These are phyloP conservation scores for Eilema sororculum DNA, from an alignment of 2,888 invertebrate species.

Conservation along the genomic window DNA sequence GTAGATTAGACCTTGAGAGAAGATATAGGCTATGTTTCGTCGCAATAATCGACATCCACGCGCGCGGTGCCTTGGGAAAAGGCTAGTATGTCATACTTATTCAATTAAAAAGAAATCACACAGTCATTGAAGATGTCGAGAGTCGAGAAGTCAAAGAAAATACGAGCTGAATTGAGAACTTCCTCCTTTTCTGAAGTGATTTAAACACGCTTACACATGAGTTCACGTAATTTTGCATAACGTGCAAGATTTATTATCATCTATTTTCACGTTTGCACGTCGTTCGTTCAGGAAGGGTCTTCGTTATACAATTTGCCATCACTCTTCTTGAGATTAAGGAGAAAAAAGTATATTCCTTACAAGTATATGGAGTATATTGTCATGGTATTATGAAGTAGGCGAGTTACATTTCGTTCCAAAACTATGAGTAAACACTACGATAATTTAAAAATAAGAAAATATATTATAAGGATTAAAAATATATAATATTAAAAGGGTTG, in stretches of 20 bases:
- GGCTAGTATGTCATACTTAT: no score
- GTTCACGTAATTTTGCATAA: not conserved
- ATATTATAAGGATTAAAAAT: no score
- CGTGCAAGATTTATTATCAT: not conserved
- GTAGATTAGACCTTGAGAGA: no score
- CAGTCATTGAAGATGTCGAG: not conserved
- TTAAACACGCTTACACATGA: not conserved
- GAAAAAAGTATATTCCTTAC: not conserved
- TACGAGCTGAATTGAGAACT: not conserved
- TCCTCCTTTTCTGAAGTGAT: not conserved
- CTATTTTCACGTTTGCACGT: not conserved
- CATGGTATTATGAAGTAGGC: not conserved
- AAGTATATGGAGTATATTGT: not conserved
- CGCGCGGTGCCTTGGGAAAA: no score
- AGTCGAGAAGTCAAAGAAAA: not conserved
- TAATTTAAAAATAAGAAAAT: no score
- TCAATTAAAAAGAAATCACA: not conserved
- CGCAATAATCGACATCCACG: no score
- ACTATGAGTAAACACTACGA: not conserved
- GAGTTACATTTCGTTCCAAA: not conserved
- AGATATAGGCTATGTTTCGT: no score
- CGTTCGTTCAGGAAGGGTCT: not conserved
- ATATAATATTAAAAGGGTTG: not conserved
- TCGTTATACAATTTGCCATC: not conserved
- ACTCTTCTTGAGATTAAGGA: not conserved